Evolutionary conservation across 2,888 invertebrate species (phyloP).

Genomic region (Helleia helle): DNA sequence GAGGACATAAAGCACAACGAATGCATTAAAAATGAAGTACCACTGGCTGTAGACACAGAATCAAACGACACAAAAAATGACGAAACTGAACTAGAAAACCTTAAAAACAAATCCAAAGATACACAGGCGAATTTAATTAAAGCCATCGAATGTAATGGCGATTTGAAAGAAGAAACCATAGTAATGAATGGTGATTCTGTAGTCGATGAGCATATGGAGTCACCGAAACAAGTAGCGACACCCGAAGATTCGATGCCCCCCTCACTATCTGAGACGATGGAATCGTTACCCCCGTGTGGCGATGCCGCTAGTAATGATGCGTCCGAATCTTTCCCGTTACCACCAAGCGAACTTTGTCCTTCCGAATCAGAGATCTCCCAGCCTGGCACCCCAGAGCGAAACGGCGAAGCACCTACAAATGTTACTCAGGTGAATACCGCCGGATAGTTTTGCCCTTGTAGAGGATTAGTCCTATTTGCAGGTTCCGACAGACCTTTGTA

Average conservation of each 20-base stretch:
- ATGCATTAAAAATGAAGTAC: background rate
- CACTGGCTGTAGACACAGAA: background rate
- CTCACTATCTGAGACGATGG: constrained; percentile 23
- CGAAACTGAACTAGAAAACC: constrained; percentile 28
- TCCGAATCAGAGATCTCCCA: constrained; percentile 20
- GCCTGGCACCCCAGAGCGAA: constrained; percentile 21
- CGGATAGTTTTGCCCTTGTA: constrained; percentile 56
- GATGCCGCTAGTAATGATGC: constrained; percentile 18
- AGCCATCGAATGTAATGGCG: constrained; percentile 24
- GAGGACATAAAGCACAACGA: background rate
- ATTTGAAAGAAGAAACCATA: constrained; percentile 14
- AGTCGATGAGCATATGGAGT: constrained; percentile 8
- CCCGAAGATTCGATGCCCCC: constrained; percentile 25
- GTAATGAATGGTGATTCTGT: constrained; percentile 5
- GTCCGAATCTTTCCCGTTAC: constrained; percentile 31
- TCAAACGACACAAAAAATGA: constrained; percentile 23
- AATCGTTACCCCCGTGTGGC: constrained; percentile 10
- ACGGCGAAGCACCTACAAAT: constrained; percentile 18
- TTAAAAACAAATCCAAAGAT: constrained; percentile 34
- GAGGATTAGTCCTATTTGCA: constrained; percentile 56
- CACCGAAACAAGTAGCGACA: constrained; percentile 11
- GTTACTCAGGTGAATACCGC: constrained; percentile 60
- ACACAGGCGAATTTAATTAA: constrained; percentile 14
- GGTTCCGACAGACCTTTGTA: constrained; percentile 48
- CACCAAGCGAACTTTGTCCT: constrained; percentile 27